Evolutionary conservation across 92 coral and sea anemone species (phyloP), one percentile per base, ranked within the genome.

Genomic region (Pocillopora meandrina): DNA sequence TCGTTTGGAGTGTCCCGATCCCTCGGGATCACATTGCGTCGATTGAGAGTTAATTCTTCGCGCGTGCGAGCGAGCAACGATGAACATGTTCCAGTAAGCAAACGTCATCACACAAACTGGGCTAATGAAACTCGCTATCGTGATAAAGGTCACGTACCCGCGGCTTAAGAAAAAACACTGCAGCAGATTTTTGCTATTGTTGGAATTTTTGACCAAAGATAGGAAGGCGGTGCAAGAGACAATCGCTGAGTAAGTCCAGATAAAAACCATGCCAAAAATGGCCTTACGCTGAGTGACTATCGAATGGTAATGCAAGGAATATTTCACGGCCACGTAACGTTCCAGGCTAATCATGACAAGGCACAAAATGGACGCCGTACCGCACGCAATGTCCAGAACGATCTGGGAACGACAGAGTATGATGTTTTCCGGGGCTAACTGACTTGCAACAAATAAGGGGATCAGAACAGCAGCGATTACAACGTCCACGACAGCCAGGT

Each of bases 261-360:
- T 92, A 31, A 90, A 84, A 2, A 75, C 89, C 60, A 96, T 71
- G 15, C 72, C 92, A 42, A 85, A 57, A 0, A 84, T 71, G 64
- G 97, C 94, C 18, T 97, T 93, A 15, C 65, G 71, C 14, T 95
- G 87, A 20, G 99, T 91, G 5, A 94, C 95, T 23, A 89, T 81
- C 10, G 93, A 66, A 58, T 87, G 90, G 76, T 96, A 96, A 62
- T 86, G 95, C 12, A 96, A 82, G 4, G 98, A 97, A 57, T 92
- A 87, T 26, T 87, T 93, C 3, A 96, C 94, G 5, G 99, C 98
- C 19, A 94, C 87, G 89, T 92, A 96, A 2, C 99, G 92, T 77
- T 96, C 99, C 12, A 93, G 82, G 71, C 98, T 92, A 52, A 96
- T 96, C 31, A 88, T 86, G 8, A 95, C 93, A 14, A 96, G 89